Conservation (phyloP, 2,888 invertebrate species). For the Drosophila seclusa region DNA sequence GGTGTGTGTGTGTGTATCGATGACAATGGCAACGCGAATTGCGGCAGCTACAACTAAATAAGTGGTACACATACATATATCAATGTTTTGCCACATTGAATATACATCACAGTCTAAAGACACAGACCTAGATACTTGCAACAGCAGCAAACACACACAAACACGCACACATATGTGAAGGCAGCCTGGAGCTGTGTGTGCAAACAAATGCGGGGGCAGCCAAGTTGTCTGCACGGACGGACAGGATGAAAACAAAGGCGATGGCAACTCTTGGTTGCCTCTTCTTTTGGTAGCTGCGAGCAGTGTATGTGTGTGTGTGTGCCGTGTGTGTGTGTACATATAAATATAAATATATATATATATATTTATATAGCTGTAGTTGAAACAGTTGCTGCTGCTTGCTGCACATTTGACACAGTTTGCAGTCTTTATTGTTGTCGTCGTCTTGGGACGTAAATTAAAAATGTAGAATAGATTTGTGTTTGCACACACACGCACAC, state of each 20-base stretch:
- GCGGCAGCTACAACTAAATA: conserved; percentile 32
- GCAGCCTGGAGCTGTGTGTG: conserved; percentile 63
- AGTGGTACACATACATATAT: conserved; percentile 36
- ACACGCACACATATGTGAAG: conserved; percentile 2
- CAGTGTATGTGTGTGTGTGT: not conserved
- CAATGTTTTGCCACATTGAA: conserved; percentile 47
- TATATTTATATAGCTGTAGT: conserved; percentile 33
- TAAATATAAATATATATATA: not conserved
- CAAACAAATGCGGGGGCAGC: conserved; percentile 58
- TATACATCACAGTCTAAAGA: conserved; percentile 20
- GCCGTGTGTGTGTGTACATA: too few species aligned
- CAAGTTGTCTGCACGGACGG: conserved; percentile 41
- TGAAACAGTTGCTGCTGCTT: conserved; percentile 58
- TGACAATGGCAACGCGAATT: conserved; percentile 36
- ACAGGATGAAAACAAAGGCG: conserved; percentile 48
- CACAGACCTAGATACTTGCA: conserved; percentile 9
- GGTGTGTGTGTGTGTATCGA: conserved; percentile 20
- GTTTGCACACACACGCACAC: conserved; percentile 6
- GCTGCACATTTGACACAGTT: conserved; percentile 68
- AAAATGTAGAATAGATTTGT: conserved; percentile 67
- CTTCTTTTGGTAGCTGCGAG: conserved; percentile 9
- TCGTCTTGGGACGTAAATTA: conserved; percentile 56
- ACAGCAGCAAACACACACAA: not conserved
- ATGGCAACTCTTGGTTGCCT: conserved; percentile 20
- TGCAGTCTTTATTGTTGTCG: conserved; percentile 28